Evolutionary conservation across 2,113 vertebrate species (phyloP).

Genomic region (Panthera tigris): DNA sequence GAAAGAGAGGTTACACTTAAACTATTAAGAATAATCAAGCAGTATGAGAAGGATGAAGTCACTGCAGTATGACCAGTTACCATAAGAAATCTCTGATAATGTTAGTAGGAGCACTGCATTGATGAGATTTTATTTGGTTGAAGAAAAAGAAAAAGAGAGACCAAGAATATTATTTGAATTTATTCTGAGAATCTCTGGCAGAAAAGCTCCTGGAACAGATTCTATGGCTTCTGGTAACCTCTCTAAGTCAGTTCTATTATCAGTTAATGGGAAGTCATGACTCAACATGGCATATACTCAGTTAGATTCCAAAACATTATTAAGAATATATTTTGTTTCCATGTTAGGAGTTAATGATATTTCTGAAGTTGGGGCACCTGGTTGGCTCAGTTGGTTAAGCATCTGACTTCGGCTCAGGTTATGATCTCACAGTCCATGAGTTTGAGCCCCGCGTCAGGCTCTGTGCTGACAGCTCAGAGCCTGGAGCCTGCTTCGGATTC

Average conservation of each 20-base stretch:
- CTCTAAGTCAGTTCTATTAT: neutral
- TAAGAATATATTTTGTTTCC: neutral
- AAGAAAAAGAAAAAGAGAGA: neutral
- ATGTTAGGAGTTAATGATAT: neutral
- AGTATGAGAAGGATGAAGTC: neutral
- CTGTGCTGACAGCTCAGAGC: no score
- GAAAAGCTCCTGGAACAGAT: neutral
- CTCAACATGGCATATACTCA: neutral
- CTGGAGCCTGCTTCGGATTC: no score
- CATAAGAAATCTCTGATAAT: neutral
- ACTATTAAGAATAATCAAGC: neutral
- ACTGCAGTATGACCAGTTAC: neutral
- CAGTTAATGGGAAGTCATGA: neutral
- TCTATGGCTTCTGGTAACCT: neutral
- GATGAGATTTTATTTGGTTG: neutral
- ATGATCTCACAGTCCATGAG: no score
- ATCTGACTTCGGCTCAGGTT: no score
- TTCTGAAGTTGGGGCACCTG: neutral
- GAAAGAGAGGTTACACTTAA: constrained; percentile 1
- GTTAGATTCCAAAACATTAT: neutral
- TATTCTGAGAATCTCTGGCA: neutral
- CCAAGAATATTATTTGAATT: neutral
- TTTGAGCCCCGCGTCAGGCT: no score
- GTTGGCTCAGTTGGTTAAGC: no score
- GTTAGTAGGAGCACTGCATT: neutral